Evolutionary conservation across 2,888 invertebrate species (phyloP).

Genomic region (Danaus chrysippus): DNA sequence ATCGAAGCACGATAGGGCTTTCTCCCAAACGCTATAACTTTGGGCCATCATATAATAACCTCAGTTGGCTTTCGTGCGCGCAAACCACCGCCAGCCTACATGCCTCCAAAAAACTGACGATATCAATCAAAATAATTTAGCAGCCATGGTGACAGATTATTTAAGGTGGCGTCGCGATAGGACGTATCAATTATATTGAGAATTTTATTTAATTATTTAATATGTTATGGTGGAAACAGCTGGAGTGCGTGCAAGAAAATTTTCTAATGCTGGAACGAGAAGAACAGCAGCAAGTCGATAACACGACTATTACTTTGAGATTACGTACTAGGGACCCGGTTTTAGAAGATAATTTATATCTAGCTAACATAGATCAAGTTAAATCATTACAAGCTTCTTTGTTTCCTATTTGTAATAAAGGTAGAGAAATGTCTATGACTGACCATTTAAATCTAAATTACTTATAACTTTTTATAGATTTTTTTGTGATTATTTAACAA

Average conservation of each 20-base stretch:
- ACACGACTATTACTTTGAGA: constrained; percentile 59
- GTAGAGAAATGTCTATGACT: constrained; percentile 41
- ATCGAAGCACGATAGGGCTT: constrained; percentile 55
- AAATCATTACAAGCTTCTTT: constrained; percentile 82
- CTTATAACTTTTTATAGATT: not conserved
- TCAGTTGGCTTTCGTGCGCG: constrained; percentile 65
- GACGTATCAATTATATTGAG: constrained; percentile 26
- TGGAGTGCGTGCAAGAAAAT: constrained; percentile 58
- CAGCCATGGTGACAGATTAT: constrained; percentile 64
- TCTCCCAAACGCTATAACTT: constrained; percentile 60
- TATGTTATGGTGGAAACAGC: constrained; percentile 77
- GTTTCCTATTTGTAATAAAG: constrained; percentile 80
- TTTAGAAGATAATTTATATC: constrained; percentile 62
- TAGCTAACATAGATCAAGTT: constrained; percentile 76
- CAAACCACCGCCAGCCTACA: constrained; percentile 52
- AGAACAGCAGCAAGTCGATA: constrained; percentile 60
- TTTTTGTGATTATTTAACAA: not conserved
- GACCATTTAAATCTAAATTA: not conserved
- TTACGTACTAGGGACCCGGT: constrained; percentile 61
- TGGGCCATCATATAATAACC: constrained; percentile 54
- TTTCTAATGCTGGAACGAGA: constrained; percentile 67
- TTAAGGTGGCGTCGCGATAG: constrained; percentile 41
- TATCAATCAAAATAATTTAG: constrained; percentile 46
- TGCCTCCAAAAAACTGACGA: constrained; percentile 38
- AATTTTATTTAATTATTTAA: constrained; percentile 34